Evolutionary conservation across 2,113 vertebrate genomes (phyloP).

Genomic region (Campylomormyrus tamandua): DNA sequence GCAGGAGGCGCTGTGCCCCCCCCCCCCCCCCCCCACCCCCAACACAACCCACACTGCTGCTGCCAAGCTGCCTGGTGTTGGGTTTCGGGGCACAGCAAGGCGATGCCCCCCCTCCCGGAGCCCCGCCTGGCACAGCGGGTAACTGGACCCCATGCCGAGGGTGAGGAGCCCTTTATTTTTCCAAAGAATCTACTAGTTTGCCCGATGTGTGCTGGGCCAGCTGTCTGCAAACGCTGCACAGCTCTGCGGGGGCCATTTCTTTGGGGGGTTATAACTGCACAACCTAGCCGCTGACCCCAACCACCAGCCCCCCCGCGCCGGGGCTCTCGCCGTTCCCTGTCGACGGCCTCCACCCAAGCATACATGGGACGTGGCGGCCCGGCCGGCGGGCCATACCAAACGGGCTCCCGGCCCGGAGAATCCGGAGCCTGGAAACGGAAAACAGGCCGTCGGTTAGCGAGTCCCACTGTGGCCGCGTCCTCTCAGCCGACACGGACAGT

Average conservation of each 20-base stretch:
- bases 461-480: conserved; percentile 53
- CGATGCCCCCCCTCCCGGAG: conserved; percentile 39
- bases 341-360: too few species aligned
- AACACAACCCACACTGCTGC: neutral
- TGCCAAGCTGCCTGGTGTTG: conserved; percentile 2
- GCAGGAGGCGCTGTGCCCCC: neutral
- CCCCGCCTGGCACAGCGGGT: conserved; percentile 27
- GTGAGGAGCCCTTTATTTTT: conserved; percentile 52
- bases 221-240: neutral
- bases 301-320: neutral
- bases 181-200: neutral
- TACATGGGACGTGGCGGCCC: neutral
- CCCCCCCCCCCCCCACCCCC: neutral
- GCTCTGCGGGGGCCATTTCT: conserved; percentile 1
- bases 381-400: neutral
- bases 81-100: neutral
- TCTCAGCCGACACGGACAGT: conserved; percentile 50
- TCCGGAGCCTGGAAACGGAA: conserved; percentile 48
- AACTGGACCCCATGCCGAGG: conserved; percentile 33
- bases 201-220: neutral
- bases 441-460: conserved; percentile 57
- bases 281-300: neutral
- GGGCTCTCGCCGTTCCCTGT: neutral
- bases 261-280: neutral
- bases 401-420: neutral